phyloP scores from a whole-genome alignment of 2,888 invertebrate species.

The Chrysodeixis includens region DNA sequence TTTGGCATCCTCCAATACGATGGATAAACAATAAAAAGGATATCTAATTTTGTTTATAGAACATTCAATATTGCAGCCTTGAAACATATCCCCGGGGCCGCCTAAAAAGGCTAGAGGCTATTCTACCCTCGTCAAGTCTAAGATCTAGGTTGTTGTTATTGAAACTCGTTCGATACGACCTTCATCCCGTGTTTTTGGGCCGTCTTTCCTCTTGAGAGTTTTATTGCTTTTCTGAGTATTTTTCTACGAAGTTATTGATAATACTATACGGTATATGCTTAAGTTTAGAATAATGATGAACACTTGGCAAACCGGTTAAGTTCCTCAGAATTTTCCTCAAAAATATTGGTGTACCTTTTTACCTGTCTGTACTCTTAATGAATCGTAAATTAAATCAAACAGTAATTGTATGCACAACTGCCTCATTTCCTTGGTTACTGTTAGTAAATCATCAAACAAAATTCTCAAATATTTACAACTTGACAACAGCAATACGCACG shows the following conservation, averaged over 20 bases:
- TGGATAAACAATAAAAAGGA: not conserved
- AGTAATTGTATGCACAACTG: conserved; percentile 68
- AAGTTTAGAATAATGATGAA: not conserved
- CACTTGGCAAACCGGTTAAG: conserved; percentile 6
- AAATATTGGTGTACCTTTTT: conserved; percentile 16
- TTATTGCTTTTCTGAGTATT: not conserved
- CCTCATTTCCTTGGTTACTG: conserved; percentile 74
- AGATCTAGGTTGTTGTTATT: not conserved
- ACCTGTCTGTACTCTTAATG: conserved; percentile 12
- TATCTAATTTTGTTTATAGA: not conserved
- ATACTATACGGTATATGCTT: not conserved
- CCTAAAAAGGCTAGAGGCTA: not conserved
- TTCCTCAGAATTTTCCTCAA: conserved; percentile 8
- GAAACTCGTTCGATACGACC: conserved; percentile 5
- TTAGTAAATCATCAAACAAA: conserved; percentile 76
- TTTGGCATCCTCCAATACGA: not conserved
- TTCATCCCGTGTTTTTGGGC: not conserved
- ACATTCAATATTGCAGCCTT: too few species aligned
- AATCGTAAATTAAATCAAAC: conserved; percentile 46
- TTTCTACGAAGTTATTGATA: not conserved
- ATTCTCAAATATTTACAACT: conserved; percentile 76
- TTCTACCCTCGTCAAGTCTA: conserved; percentile 1
- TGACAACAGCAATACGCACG: conserved; percentile 73
- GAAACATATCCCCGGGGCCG: not conserved
- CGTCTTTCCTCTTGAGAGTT: not conserved